Evolutionary conservation across 2,113 vertebrate genomes (phyloP), one percentile per base, ranked within the genome.

Genomic region (Galbula dea): DNA sequence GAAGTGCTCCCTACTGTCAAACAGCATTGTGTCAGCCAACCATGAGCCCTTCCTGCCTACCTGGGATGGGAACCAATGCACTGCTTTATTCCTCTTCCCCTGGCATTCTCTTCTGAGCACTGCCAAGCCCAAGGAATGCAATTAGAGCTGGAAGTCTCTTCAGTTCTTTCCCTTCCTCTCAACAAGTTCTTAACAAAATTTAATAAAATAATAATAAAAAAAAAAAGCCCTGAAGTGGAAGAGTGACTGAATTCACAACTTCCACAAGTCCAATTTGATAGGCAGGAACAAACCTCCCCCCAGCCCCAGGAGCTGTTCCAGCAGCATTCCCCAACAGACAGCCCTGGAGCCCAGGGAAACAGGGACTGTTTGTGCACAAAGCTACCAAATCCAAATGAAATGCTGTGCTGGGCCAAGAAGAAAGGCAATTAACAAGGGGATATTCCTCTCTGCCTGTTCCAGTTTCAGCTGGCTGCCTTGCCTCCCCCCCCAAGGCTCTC

Each of bases 121-220:
- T 65, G 46, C 91, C 92, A 97, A 96, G 73, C 65, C 95, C 94
- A 97, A 96, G 39, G 37, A 96, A 96, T 32, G 89, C 88, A 96
- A 96, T 96, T 96, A 97, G 94, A 97, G 91, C 86, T 92, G 86
- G 78, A 95, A 97, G 92, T 88, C 67, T 95, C 94, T 95, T 94
- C 76, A 86, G 93, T 97, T 95, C 61, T 85, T 83, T 69, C 32
- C 54, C 58, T 80, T 75, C 41, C 90, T 93, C 55, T 96, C 86
- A 97, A 92, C 48, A 91, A 78, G 90, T 95, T 88, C 58, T 10
- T 43, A 57, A 34, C n/a, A 30, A 30, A 58, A 58, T n/a, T n/a
- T n/a, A 57, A n/a, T 32, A 34, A 58, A n/a, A 57, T n/a, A n/a
- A 19, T 5, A 12, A 81, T 45, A 51, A 16, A 94, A 22, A 20